Base-by-base conservation (phyloP, 2,797 vertebrate species). In the Liasis olivaceus region DNA sequence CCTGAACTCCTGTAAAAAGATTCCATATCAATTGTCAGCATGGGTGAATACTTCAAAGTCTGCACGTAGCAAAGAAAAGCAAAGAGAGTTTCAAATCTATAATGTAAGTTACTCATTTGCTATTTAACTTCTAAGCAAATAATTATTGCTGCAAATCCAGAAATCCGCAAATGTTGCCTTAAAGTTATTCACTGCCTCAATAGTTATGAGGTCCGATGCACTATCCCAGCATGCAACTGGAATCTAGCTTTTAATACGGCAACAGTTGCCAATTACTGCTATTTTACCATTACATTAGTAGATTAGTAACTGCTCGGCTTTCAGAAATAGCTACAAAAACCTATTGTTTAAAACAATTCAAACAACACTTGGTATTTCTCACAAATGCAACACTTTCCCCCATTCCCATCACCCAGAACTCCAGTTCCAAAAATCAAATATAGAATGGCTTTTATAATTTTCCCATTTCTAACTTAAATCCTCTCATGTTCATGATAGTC, bases 1-100 rank as follows among this genome's bases (percentile, higher is more conserved):
- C 98, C 98, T 54, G 98, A 98, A 94, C 98, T 98, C 96, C 99
- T 99, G 97, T 64, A 94, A 95, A 92, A 91, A 63, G 94, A 64
- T 51, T 2, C 4, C 94, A 60, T 20, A 28, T 20, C 9, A 9
- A 72, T 59, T 89, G n/a, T 92, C 69, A 72, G 77, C 31, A 47
- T 47, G 31, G 51, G 63, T 31, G 31, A 66, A 60, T 42, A 51
- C 36, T n/a, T 56, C 56, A 93, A 90, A 77, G 22, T 64, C 0
- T 85, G 24, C n/a, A 42, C 31, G 85, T 93, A 56, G 0, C 81
- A 64, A 94, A 93, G 26, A 91, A 60, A 14, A 94, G 24, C 42
- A 86, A 42, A 15, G 58, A 20, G 26, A 62, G 24, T 47, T 90
- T 28, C 5, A 60, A 72, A 22, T n/a, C n/a, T 51, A 54, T 28